Percentiles rank a stretch among this genome's conserved stretches.
Evolutionary conservation across 2,888 invertebrate species (phyloP).

Genomic region (Eupithecia vulgata): DNA sequence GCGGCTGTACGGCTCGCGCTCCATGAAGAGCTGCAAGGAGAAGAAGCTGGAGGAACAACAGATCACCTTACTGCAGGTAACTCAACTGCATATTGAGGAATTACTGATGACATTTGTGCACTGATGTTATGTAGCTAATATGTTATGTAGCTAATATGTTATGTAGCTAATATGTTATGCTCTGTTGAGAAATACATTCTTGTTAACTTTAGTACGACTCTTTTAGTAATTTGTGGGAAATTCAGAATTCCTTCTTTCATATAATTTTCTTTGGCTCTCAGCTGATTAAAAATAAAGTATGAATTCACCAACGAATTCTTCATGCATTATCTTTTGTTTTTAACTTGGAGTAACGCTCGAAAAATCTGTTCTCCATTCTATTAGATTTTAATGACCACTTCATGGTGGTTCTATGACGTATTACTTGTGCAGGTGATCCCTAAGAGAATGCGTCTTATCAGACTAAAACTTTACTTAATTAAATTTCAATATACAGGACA

Average conservation of each 20-base stretch:
- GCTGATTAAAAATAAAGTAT: too few relatives aligned
- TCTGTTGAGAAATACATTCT: too few relatives aligned
- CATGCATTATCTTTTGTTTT: background rate
- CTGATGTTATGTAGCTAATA: too few relatives aligned
- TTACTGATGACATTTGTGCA: too few relatives aligned
- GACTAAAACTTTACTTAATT: background rate
- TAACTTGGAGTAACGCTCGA: background rate
- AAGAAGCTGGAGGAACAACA: constrained; percentile 96
- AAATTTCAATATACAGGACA: constrained; percentile 69
- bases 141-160: too few relatives aligned
- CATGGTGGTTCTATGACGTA: background rate
- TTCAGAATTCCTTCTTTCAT: too few relatives aligned
- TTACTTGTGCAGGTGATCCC: background rate
- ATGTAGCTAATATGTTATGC: too few relatives aligned
- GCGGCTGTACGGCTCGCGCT: constrained; percentile 95
- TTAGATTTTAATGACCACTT: background rate
- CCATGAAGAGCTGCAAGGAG: constrained; percentile 95
- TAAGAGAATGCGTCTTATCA: background rate
- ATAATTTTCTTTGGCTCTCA: too few relatives aligned
- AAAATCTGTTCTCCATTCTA: background rate
- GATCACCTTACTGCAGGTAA: constrained; percentile 89
- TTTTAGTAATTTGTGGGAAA: too few relatives aligned
- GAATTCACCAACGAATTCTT: too few relatives aligned
- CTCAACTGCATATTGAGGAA: background rate
- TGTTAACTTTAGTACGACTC: too few relatives aligned